A percentile compares a stretch with the other conserved stretches of the same genome.
Conservation (phyloP, 2,113 vertebrate species). For the Caranx melampygus region DNA sequence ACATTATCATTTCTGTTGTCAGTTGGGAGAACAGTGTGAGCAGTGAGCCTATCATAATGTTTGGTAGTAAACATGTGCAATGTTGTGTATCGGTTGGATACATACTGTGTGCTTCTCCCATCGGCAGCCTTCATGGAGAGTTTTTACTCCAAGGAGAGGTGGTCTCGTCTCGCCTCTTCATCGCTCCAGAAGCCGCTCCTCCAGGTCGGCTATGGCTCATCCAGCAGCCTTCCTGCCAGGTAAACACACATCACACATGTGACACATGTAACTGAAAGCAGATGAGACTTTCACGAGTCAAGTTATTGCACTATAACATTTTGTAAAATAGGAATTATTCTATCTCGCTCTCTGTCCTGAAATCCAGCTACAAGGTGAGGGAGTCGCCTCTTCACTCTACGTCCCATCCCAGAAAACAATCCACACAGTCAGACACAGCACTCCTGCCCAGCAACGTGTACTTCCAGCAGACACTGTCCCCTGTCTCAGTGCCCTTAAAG, state of each 20-base stretch:
- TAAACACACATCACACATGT: conserved; percentile 15
- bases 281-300: neutral
- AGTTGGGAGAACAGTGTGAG: neutral
- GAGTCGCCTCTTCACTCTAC: conserved; percentile 50
- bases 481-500: conserved; percentile 29
- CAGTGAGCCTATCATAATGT: neutral
- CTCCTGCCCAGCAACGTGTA: conserved; percentile 79
- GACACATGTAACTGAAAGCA: neutral
- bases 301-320: neutral
- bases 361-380: conserved; percentile 76
- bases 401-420: conserved; percentile 58
- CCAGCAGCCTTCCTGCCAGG: conserved; percentile 82
- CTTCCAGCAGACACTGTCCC: conserved; percentile 65
- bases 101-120: conserved; percentile 11
- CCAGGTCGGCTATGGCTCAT: conserved; percentile 77
- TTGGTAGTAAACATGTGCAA: neutral
- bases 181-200: conserved; percentile 71
- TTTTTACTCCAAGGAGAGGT: conserved; percentile 46
- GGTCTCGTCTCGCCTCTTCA: conserved; percentile 41
- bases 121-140: conserved; percentile 38
- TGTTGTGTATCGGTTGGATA: neutral
- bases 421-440: conserved; percentile 82
- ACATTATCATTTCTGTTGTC: neutral
- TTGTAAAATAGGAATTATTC: neutral
- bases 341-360: neutral